Evolutionary conservation across 2,888 invertebrate species (phyloP), one percentile per base, ranked within the genome.

Genomic region (Stegana nigrithorax): DNA sequence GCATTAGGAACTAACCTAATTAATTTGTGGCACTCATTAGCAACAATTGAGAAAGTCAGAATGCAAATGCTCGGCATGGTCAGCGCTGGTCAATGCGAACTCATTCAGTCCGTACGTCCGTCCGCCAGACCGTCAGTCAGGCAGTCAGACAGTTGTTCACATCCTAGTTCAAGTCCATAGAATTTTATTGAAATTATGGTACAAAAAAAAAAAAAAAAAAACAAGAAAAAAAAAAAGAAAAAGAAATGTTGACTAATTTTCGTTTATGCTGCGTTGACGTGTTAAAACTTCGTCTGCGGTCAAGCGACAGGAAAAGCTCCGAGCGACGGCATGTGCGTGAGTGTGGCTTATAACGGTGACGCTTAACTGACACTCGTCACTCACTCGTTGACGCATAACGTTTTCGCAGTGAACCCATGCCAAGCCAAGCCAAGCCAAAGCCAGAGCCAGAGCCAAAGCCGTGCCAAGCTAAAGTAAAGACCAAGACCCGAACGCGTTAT

Each of bases 21-120:
- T 75, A 75, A 75, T 80, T 80, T 80, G 75, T 78, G 78, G 75
- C 80, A 73, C 80, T 75, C 75, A 75, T 75, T 75, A 75, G 75
- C 70, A 80, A 75, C 75, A 75, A 75, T 75, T 75, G 78, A 75
- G 80, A 80, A 75, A 68, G 78, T 76, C 76, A 68, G 51, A 60
- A 29, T 62, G 19, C 5, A 39, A 39, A 32, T 4, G 23, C 47
- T 10, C 47, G 26, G 14, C 50, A 2, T 19, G 12, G 14, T 6
- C 6, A 29, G n/a, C 19, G 12, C 8, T 8, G 19, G 47, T 51
- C 26, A 25, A 14, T 51, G n/a, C 12, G 26, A n/a, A n/a, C 27
- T 25, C 26, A 51, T 26, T 51, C 51, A 12, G 51, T 51, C 27
- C 26, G 42, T n/a, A n/a, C n/a, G n/a, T n/a, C n/a, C n/a, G n/a